These are phyloP conservation scores for Microcebus ravelobensis DNA, from an alignment of 2,113 vertebrate genomes.

Conservation along the genomic window DNA sequence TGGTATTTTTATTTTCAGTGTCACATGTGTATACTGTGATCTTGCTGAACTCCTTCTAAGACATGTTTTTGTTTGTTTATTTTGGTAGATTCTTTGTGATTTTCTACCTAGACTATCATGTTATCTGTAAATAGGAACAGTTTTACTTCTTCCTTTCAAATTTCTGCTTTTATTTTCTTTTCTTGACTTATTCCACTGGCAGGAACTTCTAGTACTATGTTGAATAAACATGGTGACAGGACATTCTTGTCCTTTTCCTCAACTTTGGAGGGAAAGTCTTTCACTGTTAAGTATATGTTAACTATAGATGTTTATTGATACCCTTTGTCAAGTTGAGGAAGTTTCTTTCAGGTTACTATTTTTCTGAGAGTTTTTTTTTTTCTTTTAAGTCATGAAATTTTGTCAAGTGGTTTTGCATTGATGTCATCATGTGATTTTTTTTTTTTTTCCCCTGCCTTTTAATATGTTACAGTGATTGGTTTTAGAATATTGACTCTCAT, in stretches of 20 bases:
- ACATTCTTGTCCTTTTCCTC: neutral
- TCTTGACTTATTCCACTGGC: neutral
- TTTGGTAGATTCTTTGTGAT: neutral
- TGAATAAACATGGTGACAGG: neutral
- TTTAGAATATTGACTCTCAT: no score
- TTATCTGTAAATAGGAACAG: neutral
- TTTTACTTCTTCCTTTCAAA: conserved; percentile 14
- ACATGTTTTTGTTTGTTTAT: no score
- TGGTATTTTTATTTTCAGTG: neutral
- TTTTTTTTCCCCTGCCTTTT: no score
- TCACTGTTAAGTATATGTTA: neutral
- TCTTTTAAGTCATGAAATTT: no score
- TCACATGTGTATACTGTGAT: neutral
- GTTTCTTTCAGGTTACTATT: no score
- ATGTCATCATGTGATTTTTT: no score
- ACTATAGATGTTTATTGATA: no score
- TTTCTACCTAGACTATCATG: neutral
- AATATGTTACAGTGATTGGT: no score
- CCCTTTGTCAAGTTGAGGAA: no score
- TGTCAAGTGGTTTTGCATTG: no score
- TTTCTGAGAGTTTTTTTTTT: no score
- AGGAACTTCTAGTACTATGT: neutral
- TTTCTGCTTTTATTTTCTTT: neutral
- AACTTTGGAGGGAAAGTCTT: neutral
- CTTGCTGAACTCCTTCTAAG: neutral